phyloP scores from a whole-genome alignment of 2,888 invertebrate genomes.

The Aphrophora alni region DNA sequence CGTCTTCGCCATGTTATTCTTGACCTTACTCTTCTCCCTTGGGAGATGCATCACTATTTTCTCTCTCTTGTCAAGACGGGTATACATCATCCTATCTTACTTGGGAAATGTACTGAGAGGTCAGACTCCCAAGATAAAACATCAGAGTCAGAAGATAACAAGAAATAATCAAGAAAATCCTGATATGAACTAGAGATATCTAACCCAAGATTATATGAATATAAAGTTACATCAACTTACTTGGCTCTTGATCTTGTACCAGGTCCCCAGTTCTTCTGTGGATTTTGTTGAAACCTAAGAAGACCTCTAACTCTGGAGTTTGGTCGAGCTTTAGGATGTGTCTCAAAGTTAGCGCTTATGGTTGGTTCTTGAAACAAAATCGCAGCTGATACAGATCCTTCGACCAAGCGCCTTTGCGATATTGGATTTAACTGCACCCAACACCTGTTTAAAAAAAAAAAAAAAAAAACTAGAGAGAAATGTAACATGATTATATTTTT shows the following conservation, averaged over 20 bases:
- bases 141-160: not conserved
- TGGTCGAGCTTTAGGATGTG: constrained; percentile 79
- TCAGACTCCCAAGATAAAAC: not conserved
- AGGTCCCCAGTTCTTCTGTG: constrained; percentile 89
- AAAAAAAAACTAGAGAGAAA: too few species aligned
- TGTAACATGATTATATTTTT: too few species aligned
- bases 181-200: too few species aligned
- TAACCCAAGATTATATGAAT: too few species aligned
- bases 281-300: constrained; percentile 86
- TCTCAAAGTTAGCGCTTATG: constrained; percentile 61
- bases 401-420: constrained; percentile 64
- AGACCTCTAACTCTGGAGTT: constrained; percentile 73
- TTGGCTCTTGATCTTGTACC: constrained; percentile 80
- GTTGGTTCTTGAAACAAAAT: constrained; percentile 47
- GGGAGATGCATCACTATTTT: too few species aligned
- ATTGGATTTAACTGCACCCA: constrained; percentile 78
- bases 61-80: too few species aligned
- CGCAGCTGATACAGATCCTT: constrained; percentile 55
- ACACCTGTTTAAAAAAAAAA: constrained; percentile 58
- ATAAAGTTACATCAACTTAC: constrained; percentile 59
- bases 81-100: too few species aligned
- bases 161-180: not conserved
- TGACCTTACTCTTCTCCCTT: too few species aligned
- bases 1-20: too few species aligned
- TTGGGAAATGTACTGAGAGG: too few species aligned